A percentile compares a stretch with the other conserved stretches of the same genome.
These are phyloP conservation scores for Nesospiza acunhae DNA, from an alignment of 2,113 vertebrate species.

Conservation along the genomic window DNA sequence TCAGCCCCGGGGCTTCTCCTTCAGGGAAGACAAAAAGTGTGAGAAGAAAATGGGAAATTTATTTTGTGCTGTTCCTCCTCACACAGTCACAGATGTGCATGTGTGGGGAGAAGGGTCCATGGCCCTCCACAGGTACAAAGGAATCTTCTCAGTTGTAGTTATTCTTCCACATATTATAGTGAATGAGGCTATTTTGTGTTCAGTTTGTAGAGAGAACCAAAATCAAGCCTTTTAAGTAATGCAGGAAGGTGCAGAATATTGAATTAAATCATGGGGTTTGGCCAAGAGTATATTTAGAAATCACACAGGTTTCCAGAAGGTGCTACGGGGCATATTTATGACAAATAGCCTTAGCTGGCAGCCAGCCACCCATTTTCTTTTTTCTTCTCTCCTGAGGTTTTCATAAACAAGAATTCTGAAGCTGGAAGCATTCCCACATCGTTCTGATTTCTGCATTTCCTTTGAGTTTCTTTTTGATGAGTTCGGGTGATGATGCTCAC, in stretches of 20 bases:
- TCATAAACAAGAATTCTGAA: constrained; percentile 16
- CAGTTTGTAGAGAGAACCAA: neutral
- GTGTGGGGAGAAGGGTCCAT: neutral
- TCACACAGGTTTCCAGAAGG: neutral
- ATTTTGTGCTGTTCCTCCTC: neutral
- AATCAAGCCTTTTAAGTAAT: neutral
- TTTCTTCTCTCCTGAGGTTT: neutral
- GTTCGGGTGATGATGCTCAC: neutral
- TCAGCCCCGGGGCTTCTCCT: neutral
- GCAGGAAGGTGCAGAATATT: neutral
- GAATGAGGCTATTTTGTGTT: neutral
- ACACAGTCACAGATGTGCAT: neutral
- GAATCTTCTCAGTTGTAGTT: neutral
- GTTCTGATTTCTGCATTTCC: neutral
- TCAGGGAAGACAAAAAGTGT: neutral
- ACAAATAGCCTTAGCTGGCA: constrained; percentile 23
- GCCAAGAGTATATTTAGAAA: constrained; percentile 3
- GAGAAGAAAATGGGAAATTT: neutral
- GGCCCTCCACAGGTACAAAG: neutral
- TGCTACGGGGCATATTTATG: neutral
- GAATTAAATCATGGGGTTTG: neutral
- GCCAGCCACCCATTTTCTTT: neutral
- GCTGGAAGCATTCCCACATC: neutral
- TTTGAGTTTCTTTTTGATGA: neutral
- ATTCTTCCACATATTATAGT: neutral